These are phyloP conservation scores for Aradophagus sp. DNA, from an alignment of 1,140 invertebrate species.

Conservation along the genomic window DNA sequence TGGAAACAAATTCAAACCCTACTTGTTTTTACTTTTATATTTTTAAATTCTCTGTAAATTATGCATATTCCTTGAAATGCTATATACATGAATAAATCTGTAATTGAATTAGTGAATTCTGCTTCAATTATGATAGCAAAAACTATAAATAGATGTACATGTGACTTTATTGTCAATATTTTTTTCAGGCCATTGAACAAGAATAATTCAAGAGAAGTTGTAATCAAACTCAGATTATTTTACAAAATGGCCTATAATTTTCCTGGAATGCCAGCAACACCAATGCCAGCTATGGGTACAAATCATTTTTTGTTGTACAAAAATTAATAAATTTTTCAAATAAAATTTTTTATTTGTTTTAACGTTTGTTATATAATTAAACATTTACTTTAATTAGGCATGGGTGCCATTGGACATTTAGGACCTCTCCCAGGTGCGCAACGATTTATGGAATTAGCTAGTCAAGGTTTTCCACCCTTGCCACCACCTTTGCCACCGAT, in stretches of 20 bases:
- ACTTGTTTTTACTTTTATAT: no score
- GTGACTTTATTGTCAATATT: no score
- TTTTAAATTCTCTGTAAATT: no score
- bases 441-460: slow-evolving; percentile 73
- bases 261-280: slow-evolving; percentile 69
- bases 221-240: slow-evolving; percentile 4
- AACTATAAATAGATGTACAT: no score
- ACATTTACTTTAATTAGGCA: slow-evolving; percentile 57
- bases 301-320: not conserved
- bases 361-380: not conserved
- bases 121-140: no score
- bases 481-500: slow-evolving; percentile 69
- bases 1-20: no score
- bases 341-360: no score
- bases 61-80: no score
- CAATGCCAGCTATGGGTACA: slow-evolving; percentile 71
- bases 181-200: no score
- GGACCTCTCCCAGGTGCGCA: slow-evolving; percentile 70
- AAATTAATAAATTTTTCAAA: no score
- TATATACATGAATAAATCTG: no score
- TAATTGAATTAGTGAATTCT: no score
- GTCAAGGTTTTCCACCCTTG: slow-evolving; percentile 71
- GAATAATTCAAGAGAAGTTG: slow-evolving; percentile 1
- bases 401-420: slow-evolving; percentile 72
- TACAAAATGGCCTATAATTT: slow-evolving; percentile 73